Evolutionary conservation across 1,140 invertebrate species (phyloP).

Genomic region (Archivesica marissinica): DNA sequence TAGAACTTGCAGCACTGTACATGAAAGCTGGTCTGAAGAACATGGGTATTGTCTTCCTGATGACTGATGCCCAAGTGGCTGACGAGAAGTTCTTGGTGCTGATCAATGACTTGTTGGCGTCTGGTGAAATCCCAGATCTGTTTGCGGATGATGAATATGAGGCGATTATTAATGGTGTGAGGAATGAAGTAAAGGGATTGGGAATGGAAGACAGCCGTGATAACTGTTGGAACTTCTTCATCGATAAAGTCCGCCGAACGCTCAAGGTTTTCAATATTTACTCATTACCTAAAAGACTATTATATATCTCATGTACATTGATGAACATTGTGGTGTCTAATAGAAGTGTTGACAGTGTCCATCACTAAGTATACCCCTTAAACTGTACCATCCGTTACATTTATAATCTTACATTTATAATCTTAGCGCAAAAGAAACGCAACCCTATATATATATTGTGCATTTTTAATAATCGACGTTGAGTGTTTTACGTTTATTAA

Average conservation of each 20-base stretch:
- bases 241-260: conserved; percentile 95
- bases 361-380: no score
- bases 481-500: no score
- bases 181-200: conserved; percentile 93
- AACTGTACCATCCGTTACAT: no score
- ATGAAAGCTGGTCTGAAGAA: conserved; percentile 97
- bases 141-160: conserved; percentile 98
- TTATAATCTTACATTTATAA: no score
- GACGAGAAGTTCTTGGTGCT: conserved; percentile 97
- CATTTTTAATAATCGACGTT: no score
- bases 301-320: no score
- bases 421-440: no score
- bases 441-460: no score
- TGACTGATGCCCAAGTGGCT: conserved; percentile 97
- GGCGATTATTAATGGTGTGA: conserved; percentile 94
- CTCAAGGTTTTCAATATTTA: conserved; percentile 91
- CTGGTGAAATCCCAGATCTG: conserved; percentile 97
- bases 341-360: no score
- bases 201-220: conserved; percentile 94
- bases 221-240: conserved; percentile 98
- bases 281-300: no score
- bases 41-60: conserved; percentile 96
- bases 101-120: conserved; percentile 97
- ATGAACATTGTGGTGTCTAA: no score
- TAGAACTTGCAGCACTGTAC: conserved; percentile 94